phyloP scores from a whole-genome alignment of 2,797 vertebrate species.

The Dryobates pubescens region DNA sequence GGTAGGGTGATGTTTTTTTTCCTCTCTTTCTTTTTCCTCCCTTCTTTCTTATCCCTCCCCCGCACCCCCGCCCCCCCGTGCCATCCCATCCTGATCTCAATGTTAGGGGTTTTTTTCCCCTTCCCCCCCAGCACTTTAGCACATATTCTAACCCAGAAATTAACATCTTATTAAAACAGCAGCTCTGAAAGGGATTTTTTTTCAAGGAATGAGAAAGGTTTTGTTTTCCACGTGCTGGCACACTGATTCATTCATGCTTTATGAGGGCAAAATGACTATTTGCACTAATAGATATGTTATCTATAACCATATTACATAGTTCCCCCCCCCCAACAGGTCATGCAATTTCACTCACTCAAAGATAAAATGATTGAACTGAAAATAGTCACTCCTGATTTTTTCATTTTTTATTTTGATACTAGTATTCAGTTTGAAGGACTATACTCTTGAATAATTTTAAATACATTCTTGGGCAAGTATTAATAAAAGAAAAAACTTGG shows the following conservation, averaged over 20 bases:
- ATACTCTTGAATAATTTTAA: neutral
- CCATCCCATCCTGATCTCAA: neutral
- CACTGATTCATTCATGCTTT: slow-evolving; percentile 5
- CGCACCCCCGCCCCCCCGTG: no score
- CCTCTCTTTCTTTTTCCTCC: no score
- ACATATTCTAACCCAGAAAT: neutral
- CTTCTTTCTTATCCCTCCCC: no score
- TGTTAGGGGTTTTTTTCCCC: neutral
- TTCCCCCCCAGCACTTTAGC: neutral
- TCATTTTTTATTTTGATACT: neutral
- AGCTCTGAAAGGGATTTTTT: slow-evolving; percentile 11
- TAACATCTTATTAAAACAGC: slow-evolving; percentile 28
- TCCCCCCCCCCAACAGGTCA: neutral
- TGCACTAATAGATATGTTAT: neutral
- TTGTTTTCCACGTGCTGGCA: neutral
- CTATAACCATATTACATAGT: neutral
- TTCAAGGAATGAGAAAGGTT: slow-evolving; percentile 7
- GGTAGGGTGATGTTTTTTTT: neutral
- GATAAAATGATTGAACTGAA: neutral
- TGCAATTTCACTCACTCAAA: neutral
- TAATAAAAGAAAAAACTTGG: neutral
- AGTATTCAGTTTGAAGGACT: neutral
- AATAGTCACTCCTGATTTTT: neutral
- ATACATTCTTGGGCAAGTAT: neutral
- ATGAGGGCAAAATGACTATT: neutral